A percentile compares a stretch with the other conserved stretches of the same genome.
Conservation (phyloP, 2,888 invertebrate species). For the Nemurella pictetii region DNA sequence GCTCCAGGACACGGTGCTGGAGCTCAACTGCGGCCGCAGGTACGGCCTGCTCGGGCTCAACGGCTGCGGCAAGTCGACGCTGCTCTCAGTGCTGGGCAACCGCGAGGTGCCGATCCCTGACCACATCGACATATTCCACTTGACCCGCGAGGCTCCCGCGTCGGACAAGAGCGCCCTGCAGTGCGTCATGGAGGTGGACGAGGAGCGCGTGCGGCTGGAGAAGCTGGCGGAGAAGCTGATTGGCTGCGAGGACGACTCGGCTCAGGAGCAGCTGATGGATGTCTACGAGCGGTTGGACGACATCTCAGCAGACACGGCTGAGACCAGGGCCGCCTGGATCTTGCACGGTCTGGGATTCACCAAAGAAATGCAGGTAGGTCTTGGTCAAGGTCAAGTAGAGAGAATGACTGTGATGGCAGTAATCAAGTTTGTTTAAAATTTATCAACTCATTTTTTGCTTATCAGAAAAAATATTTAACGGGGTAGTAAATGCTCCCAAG, state of each 20-base stretch:
- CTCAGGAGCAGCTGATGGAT: slow-evolving; percentile 95
- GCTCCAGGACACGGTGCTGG: slow-evolving; percentile 91
- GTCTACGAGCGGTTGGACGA: slow-evolving; percentile 97
- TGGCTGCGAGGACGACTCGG: slow-evolving; percentile 82
- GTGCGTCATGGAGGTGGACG: slow-evolving; percentile 98
- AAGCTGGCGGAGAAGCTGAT: slow-evolving; percentile 88
- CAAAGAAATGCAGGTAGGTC: slow-evolving; percentile 58
- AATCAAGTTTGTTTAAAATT: neutral
- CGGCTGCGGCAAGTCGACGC: slow-evolving; percentile 95
- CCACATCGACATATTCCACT: slow-evolving; percentile 96
- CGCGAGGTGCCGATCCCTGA: slow-evolving; percentile 95
- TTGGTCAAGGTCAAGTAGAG: too few species aligned
- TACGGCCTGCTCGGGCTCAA: slow-evolving; percentile 98
- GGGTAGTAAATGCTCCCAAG: too few species aligned
- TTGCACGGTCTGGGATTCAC: slow-evolving; percentile 96
- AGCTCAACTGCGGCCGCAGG: slow-evolving; percentile 94
- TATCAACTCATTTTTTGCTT: too few species aligned
- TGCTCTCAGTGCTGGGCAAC: slow-evolving; percentile 87
- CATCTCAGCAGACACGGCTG: slow-evolving; percentile 93
- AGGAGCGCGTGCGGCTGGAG: slow-evolving; percentile 88
- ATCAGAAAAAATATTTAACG: too few species aligned
- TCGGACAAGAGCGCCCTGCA: slow-evolving; percentile 93
- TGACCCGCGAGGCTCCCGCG: slow-evolving; percentile 97
- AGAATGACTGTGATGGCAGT: too few species aligned
- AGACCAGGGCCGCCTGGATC: slow-evolving; percentile 91